Conservation (phyloP, 1,140 invertebrate genomes). For the Drosophila rhopaloa region DNA sequence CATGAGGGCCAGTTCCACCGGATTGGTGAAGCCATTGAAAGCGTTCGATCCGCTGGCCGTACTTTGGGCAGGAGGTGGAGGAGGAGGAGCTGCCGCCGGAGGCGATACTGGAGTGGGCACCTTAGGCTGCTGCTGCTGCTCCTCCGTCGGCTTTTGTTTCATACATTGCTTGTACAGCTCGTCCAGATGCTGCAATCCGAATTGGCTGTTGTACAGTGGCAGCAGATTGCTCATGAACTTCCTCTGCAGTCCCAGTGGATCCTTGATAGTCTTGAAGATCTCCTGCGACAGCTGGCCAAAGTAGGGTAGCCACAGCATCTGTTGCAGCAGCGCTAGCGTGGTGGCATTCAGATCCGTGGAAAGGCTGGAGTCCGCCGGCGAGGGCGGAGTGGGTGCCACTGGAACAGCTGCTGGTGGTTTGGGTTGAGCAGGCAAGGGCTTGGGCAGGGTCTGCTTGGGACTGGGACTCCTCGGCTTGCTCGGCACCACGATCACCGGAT, state of each 20-base stretch:
- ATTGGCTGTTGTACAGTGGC: conserved; percentile 66
- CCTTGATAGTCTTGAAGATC: conserved; percentile 85
- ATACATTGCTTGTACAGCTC: conserved; percentile 76
- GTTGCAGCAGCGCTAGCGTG: conserved; percentile 88
- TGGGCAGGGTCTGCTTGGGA: conserved; percentile 39
- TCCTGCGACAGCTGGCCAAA: conserved; percentile 87
- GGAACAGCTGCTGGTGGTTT: conserved; percentile 25
- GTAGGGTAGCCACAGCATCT: conserved; percentile 90
- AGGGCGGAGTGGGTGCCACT: conserved; percentile 31
- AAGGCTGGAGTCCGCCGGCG: conserved; percentile 84
- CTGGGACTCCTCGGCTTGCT: conserved; percentile 48
- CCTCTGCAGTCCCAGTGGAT: conserved; percentile 75
- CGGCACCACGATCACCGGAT: conserved; percentile 21
- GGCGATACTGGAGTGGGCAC: conserved; percentile 25
- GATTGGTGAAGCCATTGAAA: conserved; percentile 85
- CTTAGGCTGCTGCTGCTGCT: conserved; percentile 27
- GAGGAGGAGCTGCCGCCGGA: not conserved
- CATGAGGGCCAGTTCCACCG: conserved; percentile 88
- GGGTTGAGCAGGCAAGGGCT: conserved; percentile 19
- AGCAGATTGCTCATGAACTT: conserved; percentile 71
- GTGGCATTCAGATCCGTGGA: conserved; percentile 88
- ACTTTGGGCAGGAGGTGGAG: conserved; percentile 9
- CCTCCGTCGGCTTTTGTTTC: conserved; percentile 62
- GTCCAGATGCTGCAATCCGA: conserved; percentile 73
- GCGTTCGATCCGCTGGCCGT: conserved; percentile 24